Conservation (phyloP, 2,888 invertebrate species). For the Noctuana brunneofusca region DNA sequence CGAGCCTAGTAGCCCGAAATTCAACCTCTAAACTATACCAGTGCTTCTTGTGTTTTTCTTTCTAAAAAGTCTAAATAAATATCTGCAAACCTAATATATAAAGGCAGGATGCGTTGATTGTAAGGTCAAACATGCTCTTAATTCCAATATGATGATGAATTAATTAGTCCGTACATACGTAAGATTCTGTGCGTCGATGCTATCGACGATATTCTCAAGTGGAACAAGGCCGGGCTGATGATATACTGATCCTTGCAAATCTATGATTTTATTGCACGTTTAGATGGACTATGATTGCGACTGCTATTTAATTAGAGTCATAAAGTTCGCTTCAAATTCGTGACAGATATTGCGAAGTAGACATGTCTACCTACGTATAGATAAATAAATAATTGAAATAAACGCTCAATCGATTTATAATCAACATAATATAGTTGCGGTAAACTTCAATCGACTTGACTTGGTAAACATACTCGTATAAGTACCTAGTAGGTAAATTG, state of each 20-base stretch:
- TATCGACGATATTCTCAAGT: constrained; percentile 40
- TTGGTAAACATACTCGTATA: no score
- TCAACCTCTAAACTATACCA: no score
- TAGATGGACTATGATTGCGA: constrained; percentile 29
- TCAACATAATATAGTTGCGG: no score
- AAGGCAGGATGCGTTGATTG: neutral
- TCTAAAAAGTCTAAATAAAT: no score
- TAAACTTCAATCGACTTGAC: no score
- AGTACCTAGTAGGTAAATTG: no score
- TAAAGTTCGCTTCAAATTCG: constrained; percentile 24
- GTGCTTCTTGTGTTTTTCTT: no score
- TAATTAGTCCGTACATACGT: constrained; percentile 19
- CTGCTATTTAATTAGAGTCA: constrained; percentile 22
- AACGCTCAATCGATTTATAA: no score
- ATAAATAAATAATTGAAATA: constrained; percentile 3
- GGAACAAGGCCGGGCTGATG: constrained; percentile 49
- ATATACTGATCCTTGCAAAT: constrained; percentile 42
- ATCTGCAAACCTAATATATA: no score
- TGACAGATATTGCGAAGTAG: constrained; percentile 17
- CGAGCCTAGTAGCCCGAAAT: no score
- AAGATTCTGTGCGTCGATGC: constrained; percentile 34
- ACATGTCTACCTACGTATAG: no score
- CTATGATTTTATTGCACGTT: constrained; percentile 43
- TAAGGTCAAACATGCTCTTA: constrained; percentile 8
- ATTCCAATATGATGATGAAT: constrained; percentile 20